A percentile compares a stretch with the other conserved stretches of the same genome.
Evolutionary conservation across 2,113 vertebrate genomes (phyloP).

Genomic region (Glaucomys volans): DNA sequence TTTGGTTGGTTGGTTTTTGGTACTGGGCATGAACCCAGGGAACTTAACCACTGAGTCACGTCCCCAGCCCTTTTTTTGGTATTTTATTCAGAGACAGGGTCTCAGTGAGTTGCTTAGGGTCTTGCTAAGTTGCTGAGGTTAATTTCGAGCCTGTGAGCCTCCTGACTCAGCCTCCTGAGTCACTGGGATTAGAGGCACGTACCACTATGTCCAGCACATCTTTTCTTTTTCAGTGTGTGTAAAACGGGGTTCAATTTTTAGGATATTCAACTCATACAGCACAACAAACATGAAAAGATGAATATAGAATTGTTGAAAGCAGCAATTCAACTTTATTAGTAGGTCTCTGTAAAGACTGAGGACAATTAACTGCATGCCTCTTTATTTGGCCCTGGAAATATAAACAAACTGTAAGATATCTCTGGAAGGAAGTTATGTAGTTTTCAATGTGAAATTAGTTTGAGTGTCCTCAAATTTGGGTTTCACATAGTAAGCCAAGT

Average conservation of each 20-base stretch:
- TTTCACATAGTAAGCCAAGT: not conserved
- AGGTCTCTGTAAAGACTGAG: not conserved
- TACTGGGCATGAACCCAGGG: too few species aligned
- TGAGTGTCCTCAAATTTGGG: not conserved
- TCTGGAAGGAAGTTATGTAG: not conserved
- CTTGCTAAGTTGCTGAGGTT: too few species aligned
- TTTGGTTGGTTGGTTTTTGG: too few species aligned
- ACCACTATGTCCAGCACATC: too few species aligned
- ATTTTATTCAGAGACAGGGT: too few species aligned
- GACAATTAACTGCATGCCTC: not conserved
- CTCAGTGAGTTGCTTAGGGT: too few species aligned
- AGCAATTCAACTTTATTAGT: not conserved
- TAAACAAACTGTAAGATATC: not conserved
- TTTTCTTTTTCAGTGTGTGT: not conserved
- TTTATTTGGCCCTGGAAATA: not conserved
- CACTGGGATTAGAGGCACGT: too few species aligned
- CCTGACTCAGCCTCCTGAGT: too few species aligned
- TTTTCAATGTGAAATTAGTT: not conserved
- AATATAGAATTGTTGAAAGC: not conserved
- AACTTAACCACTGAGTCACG: too few species aligned
- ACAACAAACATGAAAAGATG: not conserved
- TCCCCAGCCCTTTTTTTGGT: too few species aligned
- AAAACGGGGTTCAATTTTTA: not conserved
- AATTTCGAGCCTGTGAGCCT: too few species aligned
- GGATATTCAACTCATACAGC: not conserved